A percentile compares a stretch with the other conserved stretches of the same genome.
Conservation (phyloP, 2,888 invertebrate genomes). For the Siphlonurus alternatus region DNA sequence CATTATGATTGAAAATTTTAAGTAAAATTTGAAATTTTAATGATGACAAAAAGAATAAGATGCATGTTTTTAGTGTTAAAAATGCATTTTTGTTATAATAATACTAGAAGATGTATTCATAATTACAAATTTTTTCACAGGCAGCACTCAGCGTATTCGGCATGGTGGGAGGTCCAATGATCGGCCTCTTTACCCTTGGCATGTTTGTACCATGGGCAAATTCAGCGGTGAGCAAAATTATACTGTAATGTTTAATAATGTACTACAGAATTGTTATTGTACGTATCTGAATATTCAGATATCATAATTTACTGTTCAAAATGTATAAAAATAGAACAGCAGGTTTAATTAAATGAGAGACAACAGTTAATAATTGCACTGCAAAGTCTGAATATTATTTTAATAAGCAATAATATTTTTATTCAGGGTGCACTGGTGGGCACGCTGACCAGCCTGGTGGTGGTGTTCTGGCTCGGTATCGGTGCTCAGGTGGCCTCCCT, state of each 20-base stretch:
- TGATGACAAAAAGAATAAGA: too few species aligned
- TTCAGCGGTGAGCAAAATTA: slow-evolving; percentile 38
- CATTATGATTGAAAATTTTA: too few species aligned
- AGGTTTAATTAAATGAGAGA: too few species aligned
- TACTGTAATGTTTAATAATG: background rate
- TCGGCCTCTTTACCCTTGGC: slow-evolving; percentile 74
- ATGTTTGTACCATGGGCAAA: slow-evolving; percentile 83
- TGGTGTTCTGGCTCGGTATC: slow-evolving; percentile 46
- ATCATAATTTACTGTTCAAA: too few species aligned
- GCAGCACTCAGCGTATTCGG: slow-evolving; percentile 78
- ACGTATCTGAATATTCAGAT: too few species aligned
- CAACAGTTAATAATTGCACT: background rate
- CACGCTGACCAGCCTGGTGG: slow-evolving; percentile 36
- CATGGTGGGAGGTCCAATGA: slow-evolving; percentile 72
- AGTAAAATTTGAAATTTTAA: too few species aligned
- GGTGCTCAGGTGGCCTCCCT: slow-evolving; percentile 45
- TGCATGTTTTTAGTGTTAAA: too few species aligned
- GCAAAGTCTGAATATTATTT: too few species aligned
- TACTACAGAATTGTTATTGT: too few species aligned
- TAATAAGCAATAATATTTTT: slow-evolving; percentile 2
- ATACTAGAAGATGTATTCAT: too few species aligned
- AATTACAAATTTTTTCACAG: slow-evolving; percentile 26
- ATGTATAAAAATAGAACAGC: too few species aligned
- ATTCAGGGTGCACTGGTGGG: slow-evolving; percentile 46
- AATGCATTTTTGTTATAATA: too few species aligned